These are phyloP conservation scores for Aptenodytes patagonicus DNA, from an alignment of 2,113 vertebrate species.

Conservation along the genomic window DNA sequence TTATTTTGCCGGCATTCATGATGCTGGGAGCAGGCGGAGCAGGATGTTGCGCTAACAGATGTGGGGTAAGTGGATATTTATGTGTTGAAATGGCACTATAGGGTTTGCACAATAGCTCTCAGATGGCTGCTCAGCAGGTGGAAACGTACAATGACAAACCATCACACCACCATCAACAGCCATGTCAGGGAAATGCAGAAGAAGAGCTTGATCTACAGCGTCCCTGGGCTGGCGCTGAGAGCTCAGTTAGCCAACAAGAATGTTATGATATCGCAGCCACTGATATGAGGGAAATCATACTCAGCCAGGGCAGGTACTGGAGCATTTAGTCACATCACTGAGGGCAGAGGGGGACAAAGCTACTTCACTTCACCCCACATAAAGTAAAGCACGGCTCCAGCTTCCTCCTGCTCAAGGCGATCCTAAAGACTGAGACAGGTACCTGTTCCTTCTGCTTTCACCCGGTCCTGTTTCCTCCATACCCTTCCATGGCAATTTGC, in stretches of 20 bases:
- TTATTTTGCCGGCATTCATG: constrained; percentile 63
- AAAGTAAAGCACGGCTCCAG: background rate
- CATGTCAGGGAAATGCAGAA: background rate
- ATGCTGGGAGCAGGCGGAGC: constrained; percentile 64
- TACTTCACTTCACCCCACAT: background rate
- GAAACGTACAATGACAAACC: background rate
- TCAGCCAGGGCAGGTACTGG: background rate
- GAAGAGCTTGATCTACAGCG: constrained; percentile 10
- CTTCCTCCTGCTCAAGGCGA: background rate
- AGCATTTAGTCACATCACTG: background rate
- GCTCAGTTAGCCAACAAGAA: background rate
- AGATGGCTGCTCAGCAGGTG: constrained; percentile 17
- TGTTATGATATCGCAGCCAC: background rate
- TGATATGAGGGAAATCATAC: background rate
- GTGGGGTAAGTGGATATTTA: constrained; percentile 55
- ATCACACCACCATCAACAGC: background rate
- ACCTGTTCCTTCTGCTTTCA: background rate
- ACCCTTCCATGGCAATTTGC: background rate
- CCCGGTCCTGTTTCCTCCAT: background rate
- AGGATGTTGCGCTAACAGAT: constrained; percentile 69
- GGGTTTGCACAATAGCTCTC: background rate
- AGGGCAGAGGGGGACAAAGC: background rate
- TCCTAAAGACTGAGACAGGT: background rate
- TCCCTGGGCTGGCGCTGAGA: background rate
- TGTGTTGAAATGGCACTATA: background rate